phyloP scores from a whole-genome alignment of 2,797 vertebrate species.

The Diplodus sargus region DNA sequence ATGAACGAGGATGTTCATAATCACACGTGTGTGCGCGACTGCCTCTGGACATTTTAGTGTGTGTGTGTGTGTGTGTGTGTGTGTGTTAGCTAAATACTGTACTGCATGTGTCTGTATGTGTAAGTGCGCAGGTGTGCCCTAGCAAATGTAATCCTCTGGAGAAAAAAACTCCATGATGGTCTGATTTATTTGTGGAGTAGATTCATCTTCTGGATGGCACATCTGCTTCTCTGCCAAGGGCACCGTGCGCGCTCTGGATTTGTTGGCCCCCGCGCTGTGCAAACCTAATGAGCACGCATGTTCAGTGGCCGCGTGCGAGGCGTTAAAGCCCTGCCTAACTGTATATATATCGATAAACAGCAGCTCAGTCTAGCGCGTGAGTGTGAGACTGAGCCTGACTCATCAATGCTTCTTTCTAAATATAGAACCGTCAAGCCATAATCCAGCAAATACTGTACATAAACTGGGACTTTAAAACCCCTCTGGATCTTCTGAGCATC shows the following conservation, averaged over 20 bases:
- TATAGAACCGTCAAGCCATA: conserved; percentile 55
- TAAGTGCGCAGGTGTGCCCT: conserved; percentile 79
- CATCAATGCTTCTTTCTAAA: conserved; percentile 65
- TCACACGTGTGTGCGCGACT: conserved; percentile 16
- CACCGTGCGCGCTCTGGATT: conserved; percentile 44
- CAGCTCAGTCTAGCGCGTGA: conserved; percentile 30
- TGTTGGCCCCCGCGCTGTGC: conserved; percentile 37
- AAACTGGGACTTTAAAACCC: conserved; percentile 40
- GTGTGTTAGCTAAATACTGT: conserved; percentile 40
- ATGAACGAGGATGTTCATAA: not conserved
- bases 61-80: too few species aligned
- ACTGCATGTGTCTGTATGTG: conserved; percentile 55
- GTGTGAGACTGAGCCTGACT: conserved; percentile 56
- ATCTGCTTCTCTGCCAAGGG: conserved; percentile 65
- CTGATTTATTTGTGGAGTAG: conserved; percentile 79
- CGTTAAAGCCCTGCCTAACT: conserved; percentile 41
- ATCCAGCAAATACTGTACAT: conserved; percentile 53
- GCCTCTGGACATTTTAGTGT: conserved; percentile 28
- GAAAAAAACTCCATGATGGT: conserved; percentile 50
- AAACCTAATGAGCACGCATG: conserved; percentile 44
- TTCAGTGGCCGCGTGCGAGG: conserved; percentile 28
- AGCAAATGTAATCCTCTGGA: conserved; percentile 74
- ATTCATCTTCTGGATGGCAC: conserved; percentile 76
- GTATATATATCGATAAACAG: conserved; percentile 44
- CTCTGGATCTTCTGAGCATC: conserved; percentile 44